Base-by-base conservation (phyloP, 2,113 vertebrate genomes). In the Tamias sibiricus region DNA sequence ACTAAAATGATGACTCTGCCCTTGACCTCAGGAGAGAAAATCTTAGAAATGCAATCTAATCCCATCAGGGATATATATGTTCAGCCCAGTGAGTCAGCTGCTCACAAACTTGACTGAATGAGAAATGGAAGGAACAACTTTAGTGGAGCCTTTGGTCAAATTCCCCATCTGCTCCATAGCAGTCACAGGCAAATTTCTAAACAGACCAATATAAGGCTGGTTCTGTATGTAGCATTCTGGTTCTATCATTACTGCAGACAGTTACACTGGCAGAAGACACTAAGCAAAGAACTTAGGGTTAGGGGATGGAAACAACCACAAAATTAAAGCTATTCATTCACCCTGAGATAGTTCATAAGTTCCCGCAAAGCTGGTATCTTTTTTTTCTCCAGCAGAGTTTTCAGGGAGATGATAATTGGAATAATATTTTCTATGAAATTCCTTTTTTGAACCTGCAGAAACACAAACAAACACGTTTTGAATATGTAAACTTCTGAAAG, bases 291-390 rank as follows among this genome's bases (percentile, higher is more conserved):
- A 8, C 28, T 1, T 4, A 42, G 8, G 6, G 13, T 5, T 10
- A 8, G 22, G 6, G 72, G 6, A 35, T 19, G 22, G 30, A 20
- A 37, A 13, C 2, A 40, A 71, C 42, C 80, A 84, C 83, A 59
- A 11, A 28, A 8, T 11, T 16, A n/a, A 57, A 76, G 88, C 42
- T 44, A 13, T 11, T 30, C 74, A 83, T 97, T 98, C 96, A 99
- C 99, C 99, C 99, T 98, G 19, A 99, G 99, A 95, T 99, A 99
- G 59, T 97, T 97, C 99, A 99, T 99, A 47, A 99, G 99, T 72
- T 99, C 99, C 97, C 98, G 98, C n/a, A 99, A 97, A 42, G 99
- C 99, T 37, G 99, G 99, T 17, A 99, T 99, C 85, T 98, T 99
- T n/a, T 98, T 99, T 95, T 99, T 98, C 98, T 99, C 99, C 97